Percentiles rank a stretch among this genome's conserved stretches.
These are phyloP conservation scores for Dicrurus megarhynchus DNA, from an alignment of 2,113 vertebrate genomes.

Conservation along the genomic window DNA sequence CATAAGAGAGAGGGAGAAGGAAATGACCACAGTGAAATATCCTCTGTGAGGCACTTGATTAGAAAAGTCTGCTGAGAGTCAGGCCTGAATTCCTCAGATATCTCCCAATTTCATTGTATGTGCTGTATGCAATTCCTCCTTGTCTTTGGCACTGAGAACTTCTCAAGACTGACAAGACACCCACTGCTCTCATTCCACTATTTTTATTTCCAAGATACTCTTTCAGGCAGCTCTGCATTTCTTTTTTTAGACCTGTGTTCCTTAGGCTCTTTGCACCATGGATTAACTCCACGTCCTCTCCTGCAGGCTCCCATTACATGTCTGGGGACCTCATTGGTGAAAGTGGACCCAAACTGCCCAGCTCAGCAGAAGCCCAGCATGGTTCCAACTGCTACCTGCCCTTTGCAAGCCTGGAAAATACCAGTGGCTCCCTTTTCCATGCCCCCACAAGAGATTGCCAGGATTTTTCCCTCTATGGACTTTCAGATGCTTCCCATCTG, in stretches of 20 bases:
- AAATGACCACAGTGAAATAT: constrained; percentile 37
- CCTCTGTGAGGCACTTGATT: constrained; percentile 28
- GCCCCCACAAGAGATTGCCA: not conserved
- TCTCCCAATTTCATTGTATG: constrained; percentile 55
- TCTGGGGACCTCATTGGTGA: constrained; percentile 28
- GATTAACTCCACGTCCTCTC: constrained; percentile 55
- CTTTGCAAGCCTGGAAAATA: constrained; percentile 24
- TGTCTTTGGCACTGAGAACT: constrained; percentile 53
- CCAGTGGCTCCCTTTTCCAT: not conserved
- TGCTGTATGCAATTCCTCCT: constrained; percentile 52
- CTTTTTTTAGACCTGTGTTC: constrained; percentile 70
- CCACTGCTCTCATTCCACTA: constrained; percentile 70
- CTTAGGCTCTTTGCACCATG: constrained; percentile 50
- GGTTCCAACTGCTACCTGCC: constrained; percentile 12
- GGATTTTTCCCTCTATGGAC: constrained; percentile 7
- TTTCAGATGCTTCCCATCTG: not conserved
- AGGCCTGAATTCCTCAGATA: constrained; percentile 65
- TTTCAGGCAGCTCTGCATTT: constrained; percentile 65
- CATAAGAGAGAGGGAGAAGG: not conserved
- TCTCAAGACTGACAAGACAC: constrained; percentile 68
- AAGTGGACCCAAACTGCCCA: not conserved
- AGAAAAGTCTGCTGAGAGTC: constrained; percentile 62
- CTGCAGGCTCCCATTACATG: constrained; percentile 11
- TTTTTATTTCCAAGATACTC: constrained; percentile 74
- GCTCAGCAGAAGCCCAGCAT: constrained; percentile 11